A percentile compares a stretch with the other conserved stretches of the same genome.
phyloP scores from a whole-genome alignment of 1,140 invertebrate species.

The Drosophila ananassae region DNA sequence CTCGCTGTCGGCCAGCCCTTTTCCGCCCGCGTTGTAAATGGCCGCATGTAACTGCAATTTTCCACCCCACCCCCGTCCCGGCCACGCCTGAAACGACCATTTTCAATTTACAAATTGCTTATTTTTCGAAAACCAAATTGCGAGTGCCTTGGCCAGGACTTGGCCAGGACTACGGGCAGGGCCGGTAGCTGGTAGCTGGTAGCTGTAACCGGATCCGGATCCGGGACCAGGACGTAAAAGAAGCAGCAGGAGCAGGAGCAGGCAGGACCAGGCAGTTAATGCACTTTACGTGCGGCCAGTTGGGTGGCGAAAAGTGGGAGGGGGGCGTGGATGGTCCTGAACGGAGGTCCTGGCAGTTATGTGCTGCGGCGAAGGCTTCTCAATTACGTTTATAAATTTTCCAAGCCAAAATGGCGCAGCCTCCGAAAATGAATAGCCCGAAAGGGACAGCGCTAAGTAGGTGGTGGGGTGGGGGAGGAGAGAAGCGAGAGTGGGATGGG shows the following conservation, averaged over 20 bases:
- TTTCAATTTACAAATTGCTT: constrained; percentile 83
- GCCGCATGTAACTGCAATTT: constrained; percentile 57
- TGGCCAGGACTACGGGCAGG: constrained; percentile 31
- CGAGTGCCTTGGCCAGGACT: constrained; percentile 69
- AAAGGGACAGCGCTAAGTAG: constrained; percentile 8
- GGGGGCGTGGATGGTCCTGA: neutral
- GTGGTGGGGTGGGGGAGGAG: neutral
- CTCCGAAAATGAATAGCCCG: constrained; percentile 63
- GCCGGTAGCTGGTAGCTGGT: neutral
- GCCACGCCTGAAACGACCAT: constrained; percentile 49
- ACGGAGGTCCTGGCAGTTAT: constrained; percentile 2
- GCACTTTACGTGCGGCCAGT: constrained; percentile 79
- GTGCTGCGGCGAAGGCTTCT: constrained; percentile 49
- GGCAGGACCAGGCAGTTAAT: constrained; percentile 58
- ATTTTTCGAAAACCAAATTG: constrained; percentile 81
- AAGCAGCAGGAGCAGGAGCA: neutral
- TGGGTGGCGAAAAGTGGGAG: constrained; percentile 21
- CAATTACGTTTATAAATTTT: constrained; percentile 81
- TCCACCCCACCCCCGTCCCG: constrained; percentile 2
- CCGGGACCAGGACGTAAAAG: constrained; percentile 31
- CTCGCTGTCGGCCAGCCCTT: constrained; percentile 20
- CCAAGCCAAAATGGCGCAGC: constrained; percentile 71
- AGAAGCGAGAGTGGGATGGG: neutral
- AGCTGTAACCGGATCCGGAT: constrained; percentile 46
- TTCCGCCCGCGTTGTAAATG: constrained; percentile 43